A percentile compares a stretch with the other conserved stretches of the same genome.
phyloP scores from a whole-genome alignment of 2,888 invertebrate genomes.

The Salpingus planirostris region DNA sequence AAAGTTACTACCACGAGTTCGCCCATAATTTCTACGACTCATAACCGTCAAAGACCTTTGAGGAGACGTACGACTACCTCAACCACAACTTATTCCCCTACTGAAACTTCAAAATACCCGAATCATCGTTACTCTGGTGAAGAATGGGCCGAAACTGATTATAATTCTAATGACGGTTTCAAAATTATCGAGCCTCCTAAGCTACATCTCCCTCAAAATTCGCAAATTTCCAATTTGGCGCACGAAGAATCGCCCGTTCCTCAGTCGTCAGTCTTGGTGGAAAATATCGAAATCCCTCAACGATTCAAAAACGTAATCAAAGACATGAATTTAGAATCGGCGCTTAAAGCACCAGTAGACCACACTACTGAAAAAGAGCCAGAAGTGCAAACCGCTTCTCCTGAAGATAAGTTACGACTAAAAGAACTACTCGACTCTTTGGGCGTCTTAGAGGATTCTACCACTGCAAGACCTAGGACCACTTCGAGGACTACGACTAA shows the following conservation, averaged over 20 bases:
- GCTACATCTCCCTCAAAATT: conserved; percentile 18
- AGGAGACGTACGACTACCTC: conserved; percentile 7
- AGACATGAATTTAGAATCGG: conserved; percentile 25
- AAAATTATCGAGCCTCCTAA: conserved; percentile 23
- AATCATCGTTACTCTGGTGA: conserved; percentile 8
- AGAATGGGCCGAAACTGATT: conserved; percentile 3
- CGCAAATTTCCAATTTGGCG: conserved; percentile 15
- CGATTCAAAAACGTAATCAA: conserved; percentile 25
- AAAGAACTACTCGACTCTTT: conserved; percentile 41
- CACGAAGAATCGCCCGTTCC: conserved; percentile 14
- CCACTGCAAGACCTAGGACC: conserved; percentile 25
- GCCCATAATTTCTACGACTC: conserved; percentile 35
- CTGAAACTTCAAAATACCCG: conserved; percentile 4
- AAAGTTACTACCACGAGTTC: conserved; percentile 6
- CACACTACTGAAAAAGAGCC: conserved; percentile 1
- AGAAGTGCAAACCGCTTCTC: conserved; percentile 1
- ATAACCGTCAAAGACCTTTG: conserved; percentile 25
- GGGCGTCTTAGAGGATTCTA: conserved; percentile 28
- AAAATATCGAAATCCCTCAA: conserved; percentile 22
- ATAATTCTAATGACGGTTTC: conserved; percentile 17
- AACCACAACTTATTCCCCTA: conserved; percentile 3
- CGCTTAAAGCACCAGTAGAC: conserved; percentile 8
- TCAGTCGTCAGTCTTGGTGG: conserved; percentile 6
- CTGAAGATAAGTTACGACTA: conserved; percentile 21
- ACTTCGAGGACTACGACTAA: conserved; percentile 26